Evolutionary conservation across 2,113 vertebrate species (phyloP).

Genomic region (Piprites chloris): DNA sequence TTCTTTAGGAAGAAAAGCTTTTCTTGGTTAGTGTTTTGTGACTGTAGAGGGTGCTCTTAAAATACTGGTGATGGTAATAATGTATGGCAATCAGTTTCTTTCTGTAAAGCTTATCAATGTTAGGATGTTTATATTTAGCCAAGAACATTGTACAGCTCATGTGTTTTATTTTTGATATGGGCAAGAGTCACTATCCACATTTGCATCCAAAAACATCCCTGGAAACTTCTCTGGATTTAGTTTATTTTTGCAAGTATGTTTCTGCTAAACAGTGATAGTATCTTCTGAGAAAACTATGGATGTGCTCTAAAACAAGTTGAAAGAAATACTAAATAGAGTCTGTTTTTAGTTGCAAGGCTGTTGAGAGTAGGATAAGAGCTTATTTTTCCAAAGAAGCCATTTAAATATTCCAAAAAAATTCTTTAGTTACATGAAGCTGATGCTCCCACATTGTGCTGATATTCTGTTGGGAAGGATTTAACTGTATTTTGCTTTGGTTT

Average conservation of each 20-base stretch:
- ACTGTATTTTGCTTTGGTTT: neutral
- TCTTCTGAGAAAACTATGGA: slow-evolving; percentile 65
- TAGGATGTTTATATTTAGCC: neutral
- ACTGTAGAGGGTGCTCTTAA: slow-evolving; percentile 62
- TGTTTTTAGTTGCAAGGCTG: slow-evolving; percentile 26
- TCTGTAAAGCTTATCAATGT: neutral
- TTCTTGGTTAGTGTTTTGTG: neutral
- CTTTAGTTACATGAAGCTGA: neutral
- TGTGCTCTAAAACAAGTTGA: slow-evolving; percentile 29
- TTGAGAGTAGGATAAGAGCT: neutral
- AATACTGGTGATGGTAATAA: neutral
- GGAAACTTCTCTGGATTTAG: slow-evolving; percentile 39
- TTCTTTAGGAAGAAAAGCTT: neutral
- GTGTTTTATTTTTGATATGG: slow-evolving; percentile 14
- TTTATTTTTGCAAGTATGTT: slow-evolving; percentile 62
- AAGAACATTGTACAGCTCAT: neutral
- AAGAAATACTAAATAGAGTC: neutral
- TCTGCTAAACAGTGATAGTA: slow-evolving; percentile 59
- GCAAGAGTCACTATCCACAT: neutral
- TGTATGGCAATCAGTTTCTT: neutral
- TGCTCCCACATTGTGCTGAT: neutral
- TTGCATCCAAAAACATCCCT: slow-evolving; percentile 43
- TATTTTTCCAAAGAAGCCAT: neutral
- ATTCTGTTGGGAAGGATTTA: neutral
- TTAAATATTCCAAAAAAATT: neutral